These are phyloP conservation scores for Palloptera scutellata DNA, from an alignment of 2,888 invertebrate genomes.

Conservation along the genomic window DNA sequence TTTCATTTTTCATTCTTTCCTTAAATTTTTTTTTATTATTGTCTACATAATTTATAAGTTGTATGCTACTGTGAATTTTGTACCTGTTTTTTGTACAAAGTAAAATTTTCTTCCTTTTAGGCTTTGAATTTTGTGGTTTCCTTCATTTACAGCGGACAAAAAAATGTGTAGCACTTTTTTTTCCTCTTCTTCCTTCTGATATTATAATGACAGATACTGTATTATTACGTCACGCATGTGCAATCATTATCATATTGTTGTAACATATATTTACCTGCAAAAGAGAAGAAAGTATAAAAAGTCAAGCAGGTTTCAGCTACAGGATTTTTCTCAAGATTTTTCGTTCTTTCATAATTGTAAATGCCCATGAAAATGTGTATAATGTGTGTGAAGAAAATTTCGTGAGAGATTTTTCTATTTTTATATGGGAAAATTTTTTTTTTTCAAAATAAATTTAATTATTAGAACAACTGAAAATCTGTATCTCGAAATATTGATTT, in stretches of 20 bases:
- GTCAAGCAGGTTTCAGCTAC: background rate
- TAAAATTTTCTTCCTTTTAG: no score
- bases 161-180: no score
- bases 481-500: background rate
- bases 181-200: background rate
- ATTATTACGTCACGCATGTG: constrained; percentile 34
- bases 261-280: background rate
- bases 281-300: constrained; percentile 1
- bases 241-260: constrained; percentile 23
- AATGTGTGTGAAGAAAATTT: constrained; percentile 4
- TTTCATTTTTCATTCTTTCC: no score
- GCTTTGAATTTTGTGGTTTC: no score
- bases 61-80: no score
- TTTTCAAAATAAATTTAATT: background rate
- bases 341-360: no score
- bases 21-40: no score
- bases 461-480: background rate
- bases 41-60: no score
- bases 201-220: constrained; percentile 16
- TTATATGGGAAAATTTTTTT: constrained; percentile 1
- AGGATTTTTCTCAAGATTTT: no score
- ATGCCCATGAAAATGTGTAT: no score
- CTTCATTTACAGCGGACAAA: no score
- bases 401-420: background rate
- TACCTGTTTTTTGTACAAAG: no score